A percentile compares a stretch with the other conserved stretches of the same genome.
Conservation (phyloP, 2,888 invertebrate species). For the Perithous albicinctus region DNA sequence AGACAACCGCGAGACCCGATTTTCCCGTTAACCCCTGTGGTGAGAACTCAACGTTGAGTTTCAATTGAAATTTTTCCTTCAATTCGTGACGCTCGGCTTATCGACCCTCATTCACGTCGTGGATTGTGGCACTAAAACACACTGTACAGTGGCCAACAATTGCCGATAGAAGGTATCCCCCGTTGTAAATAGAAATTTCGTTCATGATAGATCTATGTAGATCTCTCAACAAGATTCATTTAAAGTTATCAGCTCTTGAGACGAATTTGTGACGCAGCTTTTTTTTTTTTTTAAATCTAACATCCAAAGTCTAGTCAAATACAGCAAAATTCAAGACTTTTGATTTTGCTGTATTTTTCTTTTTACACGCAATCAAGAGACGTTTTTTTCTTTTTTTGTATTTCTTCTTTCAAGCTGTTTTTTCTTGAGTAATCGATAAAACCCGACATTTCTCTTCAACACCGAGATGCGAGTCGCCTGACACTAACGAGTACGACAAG, state of each 20-base stretch:
- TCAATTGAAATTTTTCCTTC: neutral
- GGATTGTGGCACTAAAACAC: neutral
- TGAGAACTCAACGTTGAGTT: constrained; percentile 14
- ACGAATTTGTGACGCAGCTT: no score
- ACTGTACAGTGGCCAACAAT: neutral
- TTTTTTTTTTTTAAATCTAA: no score
- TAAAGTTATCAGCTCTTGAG: no score
- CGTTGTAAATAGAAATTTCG: no score
- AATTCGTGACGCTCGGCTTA: neutral
- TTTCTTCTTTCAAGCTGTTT: neutral
- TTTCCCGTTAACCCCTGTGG: constrained; percentile 60
- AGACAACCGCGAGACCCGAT: constrained; percentile 61
- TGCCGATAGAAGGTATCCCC: no score
- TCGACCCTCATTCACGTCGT: constrained; percentile 10
- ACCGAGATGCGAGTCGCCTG: neutral
- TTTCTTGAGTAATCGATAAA: neutral
- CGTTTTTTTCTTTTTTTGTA: no score
- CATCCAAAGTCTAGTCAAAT: no score
- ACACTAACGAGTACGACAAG: constrained; percentile 5
- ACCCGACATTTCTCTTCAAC: neutral
- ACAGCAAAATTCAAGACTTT: no score
- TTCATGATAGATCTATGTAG: no score
- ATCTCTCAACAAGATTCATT: no score
- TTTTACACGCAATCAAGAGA: no score
- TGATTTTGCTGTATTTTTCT: no score